A percentile compares a stretch with the other conserved stretches of the same genome.
Evolutionary conservation across 2,888 invertebrate species (phyloP).

Genomic region (Entomobrya multifasciata): DNA sequence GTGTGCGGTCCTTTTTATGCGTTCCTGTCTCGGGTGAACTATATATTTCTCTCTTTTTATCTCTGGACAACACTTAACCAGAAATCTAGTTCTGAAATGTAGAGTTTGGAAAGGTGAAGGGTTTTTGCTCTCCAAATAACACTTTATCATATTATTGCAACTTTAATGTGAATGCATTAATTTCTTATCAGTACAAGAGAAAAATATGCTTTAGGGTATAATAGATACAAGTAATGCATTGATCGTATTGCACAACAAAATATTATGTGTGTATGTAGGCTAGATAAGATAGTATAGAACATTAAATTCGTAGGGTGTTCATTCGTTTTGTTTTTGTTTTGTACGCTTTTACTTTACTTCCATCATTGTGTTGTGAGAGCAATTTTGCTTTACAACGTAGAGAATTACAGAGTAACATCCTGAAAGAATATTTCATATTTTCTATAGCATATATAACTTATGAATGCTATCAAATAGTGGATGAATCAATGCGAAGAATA

Average conservation of each 20-base stretch:
- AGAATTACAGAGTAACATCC: no score
- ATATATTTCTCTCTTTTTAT: background rate
- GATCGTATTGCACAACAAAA: no score
- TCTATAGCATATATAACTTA: background rate
- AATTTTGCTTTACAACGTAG: no score
- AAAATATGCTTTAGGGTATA: no score
- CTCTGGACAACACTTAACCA: slow-evolving; percentile 50
- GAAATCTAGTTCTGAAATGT: background rate
- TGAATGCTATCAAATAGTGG: no score
- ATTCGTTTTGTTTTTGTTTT: no score
- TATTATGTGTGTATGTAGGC: no score
- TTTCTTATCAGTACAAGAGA: slow-evolving; percentile 10
- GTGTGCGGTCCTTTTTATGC: background rate
- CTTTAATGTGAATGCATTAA: slow-evolving; percentile 27
- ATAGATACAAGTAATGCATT: no score
- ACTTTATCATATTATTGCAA: slow-evolving; percentile 5
- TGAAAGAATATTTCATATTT: background rate
- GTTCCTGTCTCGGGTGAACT: slow-evolving; percentile 7
- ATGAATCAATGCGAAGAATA: background rate
- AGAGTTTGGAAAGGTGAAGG: slow-evolving; percentile 45
- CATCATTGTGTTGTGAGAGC: no score
- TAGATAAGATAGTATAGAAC: no score
- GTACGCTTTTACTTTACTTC: no score
- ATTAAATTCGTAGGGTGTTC: no score
- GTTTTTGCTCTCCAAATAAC: slow-evolving; percentile 31